Evolutionary conservation across 2,797 vertebrate species (phyloP), one percentile per base, ranked within the genome.

Genomic region (Apogon talboti): DNA sequence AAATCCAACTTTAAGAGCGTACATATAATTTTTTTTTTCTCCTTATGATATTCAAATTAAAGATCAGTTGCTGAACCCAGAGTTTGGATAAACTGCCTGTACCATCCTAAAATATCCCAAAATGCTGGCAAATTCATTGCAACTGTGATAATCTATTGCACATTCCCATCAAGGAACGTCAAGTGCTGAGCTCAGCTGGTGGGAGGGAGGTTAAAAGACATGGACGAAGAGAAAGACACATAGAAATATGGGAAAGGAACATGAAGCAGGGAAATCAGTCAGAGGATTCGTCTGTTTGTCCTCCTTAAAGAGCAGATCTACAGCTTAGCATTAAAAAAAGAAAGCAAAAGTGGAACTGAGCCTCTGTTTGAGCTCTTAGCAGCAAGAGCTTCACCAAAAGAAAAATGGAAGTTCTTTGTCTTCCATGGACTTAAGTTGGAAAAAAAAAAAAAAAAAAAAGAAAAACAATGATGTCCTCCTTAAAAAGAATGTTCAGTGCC

Each of bases 371-470:
- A 67, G 14, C 61, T 45, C 18, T 45, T 13, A 57, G 53, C 67
- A 76, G 61, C 59, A 75, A 80, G 71, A 85, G 80, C 75, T 72
- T 79, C 43, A 70, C 10, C 38, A 52, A 65, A 79, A 28, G 4
- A 28, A 76, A 28, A 7, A n/a, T 5, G 1, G 24, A 41, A 24
- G 14, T 64, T 54, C 3, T 72, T 44, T 4, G 18, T 63, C 1
- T 53, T 60, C n/a, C 11, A 16, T 15, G 0, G 24, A 33, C 19
- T 0, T 12, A 13, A 7, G 11, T 10, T 47, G 42, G 2, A 18
- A 55, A 38, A 44, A 19, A 50, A 47, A 67, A 3, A 18, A 55
- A 38, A 44, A 19, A 50, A 47, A 67, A 44, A 37, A 11, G 7
- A 13, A 13, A 18, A 16, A 19, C 19, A 2, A 49, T 13, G 40